Evolutionary conservation across 2,113 vertebrate genomes (phyloP).

Genomic region (Cynopterus brachyotis): DNA sequence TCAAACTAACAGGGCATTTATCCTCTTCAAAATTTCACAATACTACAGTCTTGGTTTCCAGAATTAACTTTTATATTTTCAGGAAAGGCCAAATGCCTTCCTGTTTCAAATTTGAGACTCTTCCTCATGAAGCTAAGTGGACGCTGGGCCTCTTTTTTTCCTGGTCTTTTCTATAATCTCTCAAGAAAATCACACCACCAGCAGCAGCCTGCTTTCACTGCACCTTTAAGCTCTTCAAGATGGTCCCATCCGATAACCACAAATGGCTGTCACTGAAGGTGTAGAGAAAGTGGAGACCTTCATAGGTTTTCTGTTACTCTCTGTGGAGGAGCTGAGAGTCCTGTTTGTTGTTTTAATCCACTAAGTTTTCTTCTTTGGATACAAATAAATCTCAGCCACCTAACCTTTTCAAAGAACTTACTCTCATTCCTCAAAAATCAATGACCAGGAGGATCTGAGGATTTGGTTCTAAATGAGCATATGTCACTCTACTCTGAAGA

Average conservation of each 20-base stretch:
- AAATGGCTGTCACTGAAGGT: neutral
- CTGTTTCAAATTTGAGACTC: neutral
- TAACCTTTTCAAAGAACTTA: neutral
- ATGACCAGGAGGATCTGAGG: constrained; percentile 8
- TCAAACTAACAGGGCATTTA: neutral
- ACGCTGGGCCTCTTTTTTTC: neutral
- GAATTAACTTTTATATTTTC: neutral
- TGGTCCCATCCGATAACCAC: neutral
- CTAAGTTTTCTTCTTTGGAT: neutral
- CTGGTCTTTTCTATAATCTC: neutral
- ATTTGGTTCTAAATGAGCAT: constrained; percentile 60
- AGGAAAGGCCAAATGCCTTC: neutral
- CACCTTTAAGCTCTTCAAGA: neutral
- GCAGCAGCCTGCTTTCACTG: neutral
- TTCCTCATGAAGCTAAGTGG: neutral
- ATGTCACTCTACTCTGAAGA: constrained; percentile 70
- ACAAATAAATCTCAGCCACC: neutral
- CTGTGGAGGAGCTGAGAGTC: neutral
- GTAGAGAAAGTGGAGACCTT: neutral
- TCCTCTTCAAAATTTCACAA: neutral
- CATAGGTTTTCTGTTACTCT: neutral
- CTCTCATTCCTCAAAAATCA: constrained; percentile 44
- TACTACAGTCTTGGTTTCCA: neutral
- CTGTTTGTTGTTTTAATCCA: constrained; percentile 15
- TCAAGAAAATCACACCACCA: neutral